Conservation (phyloP, 1,140 invertebrate genomes). For the Zaprionus camerounensis region DNA sequence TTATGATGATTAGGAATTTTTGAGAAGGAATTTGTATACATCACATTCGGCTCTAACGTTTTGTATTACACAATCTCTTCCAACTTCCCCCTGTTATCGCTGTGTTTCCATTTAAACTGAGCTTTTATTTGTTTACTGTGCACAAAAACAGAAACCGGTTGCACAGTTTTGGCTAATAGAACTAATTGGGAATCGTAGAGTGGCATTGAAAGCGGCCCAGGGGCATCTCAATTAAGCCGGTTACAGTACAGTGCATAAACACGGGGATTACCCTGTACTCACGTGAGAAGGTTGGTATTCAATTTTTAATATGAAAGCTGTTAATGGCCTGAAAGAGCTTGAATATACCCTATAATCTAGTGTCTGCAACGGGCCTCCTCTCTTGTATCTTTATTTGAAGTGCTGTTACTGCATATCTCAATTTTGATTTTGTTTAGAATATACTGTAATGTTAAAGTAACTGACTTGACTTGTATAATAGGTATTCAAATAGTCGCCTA, state of each 20-base stretch:
- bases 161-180: constrained; percentile 41
- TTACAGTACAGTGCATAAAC: constrained; percentile 13
- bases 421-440: not conserved
- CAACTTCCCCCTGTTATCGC: not conserved
- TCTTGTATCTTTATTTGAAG: too few species aligned
- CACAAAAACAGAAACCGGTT: constrained; percentile 44
- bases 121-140: constrained; percentile 34
- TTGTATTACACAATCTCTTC: constrained; percentile 17
- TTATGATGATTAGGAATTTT: constrained; percentile 7
- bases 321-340: constrained; percentile 1
- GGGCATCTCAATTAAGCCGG: constrained; percentile 53
- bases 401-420: not conserved
- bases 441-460: not conserved
- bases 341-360: not conserved
- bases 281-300: not conserved
- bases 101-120: constrained; percentile 28
- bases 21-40: not conserved
- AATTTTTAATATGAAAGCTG: not conserved
- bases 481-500: not conserved
- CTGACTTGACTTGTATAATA: not conserved
- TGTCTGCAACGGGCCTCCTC: not conserved
- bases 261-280: constrained; percentile 13
- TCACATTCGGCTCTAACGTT: constrained; percentile 1
- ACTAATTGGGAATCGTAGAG: constrained; percentile 41
- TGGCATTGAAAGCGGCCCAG: constrained; percentile 28